A percentile compares a stretch with the other conserved stretches of the same genome.
phyloP scores from a whole-genome alignment of 2,113 vertebrate genomes.

The Gymnocephalus cernua region DNA sequence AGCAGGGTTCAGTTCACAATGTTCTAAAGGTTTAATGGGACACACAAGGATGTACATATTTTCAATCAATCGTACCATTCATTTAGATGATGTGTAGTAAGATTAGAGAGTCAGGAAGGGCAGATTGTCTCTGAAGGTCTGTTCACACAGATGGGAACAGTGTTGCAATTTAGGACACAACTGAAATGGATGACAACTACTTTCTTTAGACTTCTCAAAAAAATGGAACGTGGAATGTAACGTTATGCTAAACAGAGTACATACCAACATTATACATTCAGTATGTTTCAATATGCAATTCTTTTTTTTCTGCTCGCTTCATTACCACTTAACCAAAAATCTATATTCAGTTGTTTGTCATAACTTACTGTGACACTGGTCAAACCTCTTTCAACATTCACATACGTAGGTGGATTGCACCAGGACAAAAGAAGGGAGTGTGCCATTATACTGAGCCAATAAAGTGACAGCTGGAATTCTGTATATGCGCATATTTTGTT shows the following conservation, averaged over 20 bases:
- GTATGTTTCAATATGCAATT: background rate
- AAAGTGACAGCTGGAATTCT: background rate
- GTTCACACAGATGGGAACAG: too few relatives aligned
- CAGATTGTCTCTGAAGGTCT: too few relatives aligned
- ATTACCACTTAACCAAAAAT: background rate
- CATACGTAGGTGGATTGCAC: background rate
- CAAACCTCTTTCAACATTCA: background rate
- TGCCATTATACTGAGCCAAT: background rate
- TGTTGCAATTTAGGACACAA: too few relatives aligned
- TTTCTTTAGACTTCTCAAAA: too few relatives aligned
- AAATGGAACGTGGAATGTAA: background rate
- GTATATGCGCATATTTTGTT: background rate
- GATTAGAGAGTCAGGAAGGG: too few relatives aligned
- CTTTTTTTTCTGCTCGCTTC: background rate
- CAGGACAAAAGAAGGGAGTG: background rate
- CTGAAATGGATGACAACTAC: too few relatives aligned
- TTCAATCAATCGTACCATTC: too few relatives aligned
- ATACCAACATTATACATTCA: background rate
- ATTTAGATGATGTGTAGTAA: too few relatives aligned
- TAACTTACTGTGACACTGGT: background rate
- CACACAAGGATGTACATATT: too few relatives aligned
- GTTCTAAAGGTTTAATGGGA: too few relatives aligned
- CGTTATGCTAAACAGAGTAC: too few relatives aligned
- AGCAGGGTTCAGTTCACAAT: too few relatives aligned
- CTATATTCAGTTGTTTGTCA: background rate